phyloP scores from a whole-genome alignment of 2,888 invertebrate genomes.

The Pyrgus malvae region DNA sequence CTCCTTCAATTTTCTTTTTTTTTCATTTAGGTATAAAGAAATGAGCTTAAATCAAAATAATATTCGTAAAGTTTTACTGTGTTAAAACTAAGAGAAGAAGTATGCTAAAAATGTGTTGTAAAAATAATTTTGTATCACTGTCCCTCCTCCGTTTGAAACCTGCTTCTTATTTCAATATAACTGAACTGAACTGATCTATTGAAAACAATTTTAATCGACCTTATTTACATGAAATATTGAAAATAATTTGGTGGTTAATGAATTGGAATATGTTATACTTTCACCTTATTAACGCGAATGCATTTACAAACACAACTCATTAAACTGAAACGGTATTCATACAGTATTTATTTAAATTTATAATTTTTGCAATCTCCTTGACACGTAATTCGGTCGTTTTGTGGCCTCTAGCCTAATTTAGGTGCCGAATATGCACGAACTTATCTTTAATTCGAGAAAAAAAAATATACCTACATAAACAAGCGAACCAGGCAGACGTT shows the following conservation, averaged over 20 bases:
- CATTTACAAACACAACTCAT: conserved; percentile 15
- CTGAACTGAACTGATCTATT: neutral
- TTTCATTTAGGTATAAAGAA: too few relatives aligned
- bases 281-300: conserved; percentile 20
- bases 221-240: conserved; percentile 22
- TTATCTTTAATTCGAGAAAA: too few relatives aligned
- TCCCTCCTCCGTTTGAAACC: too few relatives aligned
- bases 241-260: conserved; percentile 20
- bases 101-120: too few relatives aligned
- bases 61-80: too few relatives aligned
- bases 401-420: conserved; percentile 1
- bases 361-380: conserved; percentile 22
- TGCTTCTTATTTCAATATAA: neutral
- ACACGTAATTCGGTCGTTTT: conserved; percentile 13
- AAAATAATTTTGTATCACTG: too few relatives aligned
- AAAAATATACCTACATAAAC: too few relatives aligned
- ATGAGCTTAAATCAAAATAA: too few relatives aligned
- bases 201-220: neutral
- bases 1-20: too few relatives aligned
- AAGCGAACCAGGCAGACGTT: too few relatives aligned
- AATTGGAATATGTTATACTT: conserved; percentile 23
- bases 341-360: conserved; percentile 24
- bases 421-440: neutral
- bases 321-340: conserved; percentile 20
- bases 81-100: too few relatives aligned